phyloP scores from a whole-genome alignment of 2,797 vertebrate species.

The Sciaenops ocellatus region DNA sequence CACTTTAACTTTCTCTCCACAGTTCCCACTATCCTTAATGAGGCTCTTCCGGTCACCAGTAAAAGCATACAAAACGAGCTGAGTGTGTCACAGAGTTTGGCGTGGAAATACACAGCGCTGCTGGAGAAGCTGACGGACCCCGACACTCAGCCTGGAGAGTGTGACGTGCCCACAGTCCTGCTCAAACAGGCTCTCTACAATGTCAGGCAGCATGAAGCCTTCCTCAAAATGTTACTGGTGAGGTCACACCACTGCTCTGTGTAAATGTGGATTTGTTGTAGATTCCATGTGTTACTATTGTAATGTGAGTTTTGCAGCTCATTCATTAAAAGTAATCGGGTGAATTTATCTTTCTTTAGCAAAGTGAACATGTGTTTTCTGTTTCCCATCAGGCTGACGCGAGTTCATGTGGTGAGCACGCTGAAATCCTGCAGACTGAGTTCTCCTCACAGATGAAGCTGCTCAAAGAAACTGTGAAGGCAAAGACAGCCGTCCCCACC shows the following conservation, averaged over 20 bases:
- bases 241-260: slow-evolving; percentile 50
- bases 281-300: neutral
- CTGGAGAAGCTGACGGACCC: slow-evolving; percentile 81
- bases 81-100: slow-evolving; percentile 73
- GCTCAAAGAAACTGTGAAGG: slow-evolving; percentile 82
- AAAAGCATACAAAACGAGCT: slow-evolving; percentile 79
- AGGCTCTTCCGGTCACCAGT: slow-evolving; percentile 81
- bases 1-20: slow-evolving; percentile 9
- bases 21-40: slow-evolving; percentile 88
- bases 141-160: slow-evolving; percentile 14
- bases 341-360: neutral
- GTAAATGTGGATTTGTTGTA: neutral
- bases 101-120: slow-evolving; percentile 87
- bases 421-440: slow-evolving; percentile 83
- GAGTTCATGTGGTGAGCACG: slow-evolving; percentile 82
- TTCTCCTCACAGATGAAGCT: slow-evolving; percentile 82
- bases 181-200: slow-evolving; percentile 91
- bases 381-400: slow-evolving; percentile 86
- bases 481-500: slow-evolving; percentile 86
- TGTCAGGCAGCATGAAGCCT: slow-evolving; percentile 89
- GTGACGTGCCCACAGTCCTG: slow-evolving; percentile 53
- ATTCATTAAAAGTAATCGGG: neutral
- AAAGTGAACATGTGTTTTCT: neutral
- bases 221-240: slow-evolving; percentile 92
- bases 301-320: too few species aligned